These are phyloP conservation scores for Belonocnema kinseyi DNA, from an alignment of 1,140 invertebrate genomes.

Conservation along the genomic window DNA sequence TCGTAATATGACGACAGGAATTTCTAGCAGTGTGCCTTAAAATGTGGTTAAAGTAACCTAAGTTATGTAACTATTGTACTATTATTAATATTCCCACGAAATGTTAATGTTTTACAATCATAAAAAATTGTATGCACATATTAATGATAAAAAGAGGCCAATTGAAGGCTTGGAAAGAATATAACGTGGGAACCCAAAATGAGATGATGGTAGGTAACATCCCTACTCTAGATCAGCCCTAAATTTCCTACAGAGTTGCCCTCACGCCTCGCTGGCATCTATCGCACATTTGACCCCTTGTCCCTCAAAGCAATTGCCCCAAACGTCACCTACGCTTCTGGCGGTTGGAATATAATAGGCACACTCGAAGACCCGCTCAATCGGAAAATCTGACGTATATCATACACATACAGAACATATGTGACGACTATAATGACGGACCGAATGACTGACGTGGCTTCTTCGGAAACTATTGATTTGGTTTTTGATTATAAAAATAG, in stretches of 20 bases:
- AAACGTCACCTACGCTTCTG: slow-evolving; percentile 6
- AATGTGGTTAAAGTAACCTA: no score
- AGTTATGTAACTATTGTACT: no score
- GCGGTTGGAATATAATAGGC: slow-evolving; percentile 14
- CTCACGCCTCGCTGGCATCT: slow-evolving; percentile 24
- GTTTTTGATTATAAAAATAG: no score
- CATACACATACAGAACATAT: slow-evolving; percentile 30
- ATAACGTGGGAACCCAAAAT: slow-evolving; percentile 8
- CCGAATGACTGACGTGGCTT: slow-evolving; percentile 1
- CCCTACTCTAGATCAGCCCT: neutral
- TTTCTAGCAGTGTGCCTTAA: no score
- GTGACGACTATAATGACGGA: slow-evolving; percentile 31
- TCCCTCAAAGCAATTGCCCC: neutral
- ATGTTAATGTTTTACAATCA: no score
- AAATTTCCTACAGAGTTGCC: neutral
- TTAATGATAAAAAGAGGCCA: slow-evolving; percentile 35
- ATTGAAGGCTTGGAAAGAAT: slow-evolving; percentile 29
- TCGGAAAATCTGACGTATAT: slow-evolving; percentile 59
- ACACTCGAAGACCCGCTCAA: slow-evolving; percentile 37
- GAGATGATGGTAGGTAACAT: neutral
- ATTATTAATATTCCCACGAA: no score
- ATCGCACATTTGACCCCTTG: slow-evolving; percentile 1
- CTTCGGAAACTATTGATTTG: no score
- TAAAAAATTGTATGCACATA: no score
- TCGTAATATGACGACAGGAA: no score